Base-by-base conservation (phyloP, 1,140 invertebrate species). In the Meloidogyne hapla region DNA sequence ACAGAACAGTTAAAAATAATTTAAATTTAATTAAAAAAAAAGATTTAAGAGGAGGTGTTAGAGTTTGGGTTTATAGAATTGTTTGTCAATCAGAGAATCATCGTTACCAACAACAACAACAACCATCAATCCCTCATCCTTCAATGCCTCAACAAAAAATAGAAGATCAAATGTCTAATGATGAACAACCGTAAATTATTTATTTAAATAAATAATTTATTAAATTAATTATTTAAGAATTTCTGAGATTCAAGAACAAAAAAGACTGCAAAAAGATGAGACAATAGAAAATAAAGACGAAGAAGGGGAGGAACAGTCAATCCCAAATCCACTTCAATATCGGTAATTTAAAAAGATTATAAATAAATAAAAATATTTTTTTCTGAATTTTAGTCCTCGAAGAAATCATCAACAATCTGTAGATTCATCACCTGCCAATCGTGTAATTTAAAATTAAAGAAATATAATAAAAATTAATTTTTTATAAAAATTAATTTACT, bases 41-140 rank as follows among this genome's bases (percentile, higher is more conserved):
- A 28, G 3, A 23, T 74, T 76, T n/a, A 45, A 84, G 83, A 76
- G 84, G 83, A 69, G 85, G 85, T 42, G 80, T 86, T 21, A 84
- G 85, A 61, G 77, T 86, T 25, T 86, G 85, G 85, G 85, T 86
- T 2, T 83, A 86, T 77, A 68, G 85, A 45, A 82, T 87, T 38
- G 82, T 86, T 72, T 86, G 84, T 75, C 48, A 56, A 21, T n/a
- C 48, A 56, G 48, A 56, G 42, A 45, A 45, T 45, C 42, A 15
- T 8, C 18, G 18, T 56, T 1, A n/a, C 8, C n/a, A 48, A n/a
- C 13, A 13, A 45, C 42, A 48, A 18, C 45, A 56, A 56, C 18
- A 56, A 56, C 48, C 18, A 8, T 56, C 48, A 56, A n/a, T 56
- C n/a, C 8, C 48, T 9, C 48, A 56, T n/a, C 48, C 48, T n/a